These are phyloP conservation scores for Galeopsomyia nigrocyanea DNA, from an alignment of 2,888 invertebrate species.

Conservation along the genomic window DNA sequence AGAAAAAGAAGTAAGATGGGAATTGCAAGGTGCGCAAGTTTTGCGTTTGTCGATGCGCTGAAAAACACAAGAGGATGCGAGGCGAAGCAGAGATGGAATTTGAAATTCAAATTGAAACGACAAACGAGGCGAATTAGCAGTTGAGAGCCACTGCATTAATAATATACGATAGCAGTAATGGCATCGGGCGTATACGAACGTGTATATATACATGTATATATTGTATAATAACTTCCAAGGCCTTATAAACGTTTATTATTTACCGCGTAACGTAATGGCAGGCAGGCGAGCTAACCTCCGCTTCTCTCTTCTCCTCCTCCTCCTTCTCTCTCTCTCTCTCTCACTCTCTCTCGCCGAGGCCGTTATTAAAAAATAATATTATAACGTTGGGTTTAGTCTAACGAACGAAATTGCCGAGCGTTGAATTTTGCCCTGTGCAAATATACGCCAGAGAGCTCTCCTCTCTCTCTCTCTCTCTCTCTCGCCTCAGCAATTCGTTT, in stretches of 20 bases:
- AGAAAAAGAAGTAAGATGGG: background rate
- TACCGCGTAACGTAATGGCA: constrained; percentile 68
- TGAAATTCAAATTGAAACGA: constrained; percentile 48
- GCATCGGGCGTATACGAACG: constrained; percentile 66
- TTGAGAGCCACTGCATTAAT: constrained; percentile 69
- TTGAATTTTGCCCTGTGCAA: constrained; percentile 53
- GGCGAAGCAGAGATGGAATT: constrained; percentile 39
- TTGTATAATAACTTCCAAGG: constrained; percentile 69
- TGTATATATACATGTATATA: constrained; percentile 56
- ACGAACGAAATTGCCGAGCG: constrained; percentile 55
- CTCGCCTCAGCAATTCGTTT: constrained; percentile 38
- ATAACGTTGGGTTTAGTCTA: constrained; percentile 58
- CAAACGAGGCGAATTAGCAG: constrained; percentile 46
- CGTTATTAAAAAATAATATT: constrained; percentile 67
- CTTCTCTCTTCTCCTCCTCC: constrained; percentile 50
- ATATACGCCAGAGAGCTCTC: constrained; percentile 34
- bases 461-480: constrained; percentile 37
- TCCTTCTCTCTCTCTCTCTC: constrained; percentile 29
- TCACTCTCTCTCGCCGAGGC: constrained; percentile 49
- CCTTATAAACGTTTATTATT: constrained; percentile 69
- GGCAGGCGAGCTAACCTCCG: constrained; percentile 59
- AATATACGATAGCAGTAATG: constrained; percentile 69
- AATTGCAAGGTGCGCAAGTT: background rate
- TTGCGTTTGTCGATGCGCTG: constrained; percentile 39
- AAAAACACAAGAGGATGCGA: constrained; percentile 22